These are phyloP conservation scores for Menidia menidia DNA, from an alignment of 2,797 vertebrate species.

Conservation along the genomic window DNA sequence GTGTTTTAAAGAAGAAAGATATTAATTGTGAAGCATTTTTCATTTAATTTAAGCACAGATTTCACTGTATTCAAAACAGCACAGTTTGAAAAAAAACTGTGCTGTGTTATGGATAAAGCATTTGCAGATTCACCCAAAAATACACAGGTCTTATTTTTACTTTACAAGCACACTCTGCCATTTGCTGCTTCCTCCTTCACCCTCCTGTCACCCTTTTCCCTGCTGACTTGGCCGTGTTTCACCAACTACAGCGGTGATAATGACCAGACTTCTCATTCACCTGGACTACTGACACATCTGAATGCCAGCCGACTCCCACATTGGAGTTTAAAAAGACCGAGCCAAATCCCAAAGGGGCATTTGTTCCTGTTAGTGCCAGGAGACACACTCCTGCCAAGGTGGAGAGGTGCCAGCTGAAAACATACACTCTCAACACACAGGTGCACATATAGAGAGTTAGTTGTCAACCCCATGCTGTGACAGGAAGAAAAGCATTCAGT, in stretches of 20 bases:
- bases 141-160: conserved; percentile 10
- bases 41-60: no score
- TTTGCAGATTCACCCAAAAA: conserved; percentile 9
- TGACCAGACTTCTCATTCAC: conserved; percentile 85
- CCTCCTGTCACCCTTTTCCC: conserved; percentile 32
- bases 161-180: conserved; percentile 12
- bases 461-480: conserved; percentile 69
- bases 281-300: conserved; percentile 48
- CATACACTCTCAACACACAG: conserved; percentile 45
- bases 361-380: conserved; percentile 83
- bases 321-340: conserved; percentile 78
- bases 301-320: conserved; percentile 25
- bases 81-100: neutral
- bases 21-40: neutral
- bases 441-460: conserved; percentile 48
- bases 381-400: conserved; percentile 80
- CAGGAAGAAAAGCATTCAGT: conserved; percentile 86
- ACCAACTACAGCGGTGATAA: conserved; percentile 86
- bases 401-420: conserved; percentile 78
- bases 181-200: conserved; percentile 35
- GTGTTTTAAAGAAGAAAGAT: neutral
- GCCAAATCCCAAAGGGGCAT: conserved; percentile 88
- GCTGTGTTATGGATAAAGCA: conserved; percentile 5
- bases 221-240: conserved; percentile 36
- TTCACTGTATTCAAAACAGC: neutral